phyloP scores from a whole-genome alignment of 2,888 invertebrate species.

The Patella caerulea region DNA sequence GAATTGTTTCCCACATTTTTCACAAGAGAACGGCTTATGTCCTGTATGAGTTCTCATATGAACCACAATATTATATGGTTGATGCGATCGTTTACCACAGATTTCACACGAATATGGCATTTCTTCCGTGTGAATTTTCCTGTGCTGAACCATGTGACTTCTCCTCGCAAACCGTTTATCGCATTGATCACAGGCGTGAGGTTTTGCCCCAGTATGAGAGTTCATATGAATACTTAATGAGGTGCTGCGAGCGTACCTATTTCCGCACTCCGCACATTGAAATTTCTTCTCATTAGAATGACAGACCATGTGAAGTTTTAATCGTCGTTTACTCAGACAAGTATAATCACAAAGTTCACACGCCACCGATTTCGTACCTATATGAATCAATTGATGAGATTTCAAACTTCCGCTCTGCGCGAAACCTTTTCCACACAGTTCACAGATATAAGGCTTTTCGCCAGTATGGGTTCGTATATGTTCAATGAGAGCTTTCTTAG shows the following conservation, averaged over 20 bases:
- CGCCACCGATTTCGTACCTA: neutral
- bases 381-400: neutral
- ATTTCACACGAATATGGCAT: neutral
- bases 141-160: neutral
- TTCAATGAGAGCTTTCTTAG: neutral
- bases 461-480: slow-evolving; percentile 1
- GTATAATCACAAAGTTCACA: slow-evolving; percentile 6
- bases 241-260: neutral
- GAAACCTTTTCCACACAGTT: slow-evolving; percentile 6
- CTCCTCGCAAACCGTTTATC: neutral
- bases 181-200: neutral
- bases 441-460: slow-evolving; percentile 9
- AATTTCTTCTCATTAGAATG: neutral
- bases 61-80: neutral
- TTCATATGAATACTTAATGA: neutral
- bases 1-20: neutral
- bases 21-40: neutral
- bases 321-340: neutral
- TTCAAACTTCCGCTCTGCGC: neutral
- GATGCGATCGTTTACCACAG: neutral
- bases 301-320: slow-evolving; percentile 12
- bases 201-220: neutral
- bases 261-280: neutral
- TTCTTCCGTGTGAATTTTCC: slow-evolving; percentile 13
- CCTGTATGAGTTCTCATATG: slow-evolving; percentile 7